A percentile compares a stretch with the other conserved stretches of the same genome.
phyloP scores from a whole-genome alignment of 2,888 invertebrate species.

The Rhagonycha lutea region DNA sequence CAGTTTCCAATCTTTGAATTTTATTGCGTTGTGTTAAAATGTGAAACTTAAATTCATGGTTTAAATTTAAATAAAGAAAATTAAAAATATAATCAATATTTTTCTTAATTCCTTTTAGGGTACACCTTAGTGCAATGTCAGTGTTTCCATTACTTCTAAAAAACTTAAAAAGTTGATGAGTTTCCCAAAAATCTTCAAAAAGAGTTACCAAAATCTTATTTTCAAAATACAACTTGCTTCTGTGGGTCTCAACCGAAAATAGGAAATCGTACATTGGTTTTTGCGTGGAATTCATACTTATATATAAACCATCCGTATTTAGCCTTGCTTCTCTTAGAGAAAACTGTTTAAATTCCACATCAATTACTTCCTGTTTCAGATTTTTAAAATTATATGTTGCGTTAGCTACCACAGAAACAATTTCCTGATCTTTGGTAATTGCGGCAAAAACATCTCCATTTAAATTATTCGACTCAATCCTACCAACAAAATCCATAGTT shows the following conservation, averaged over 20 bases:
- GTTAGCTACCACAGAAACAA: slow-evolving; percentile 11
- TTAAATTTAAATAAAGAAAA: slow-evolving; percentile 25
- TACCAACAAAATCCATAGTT: slow-evolving; percentile 16
- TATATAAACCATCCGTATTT: slow-evolving; percentile 19
- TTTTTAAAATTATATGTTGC: slow-evolving; percentile 21
- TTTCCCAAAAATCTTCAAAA: slow-evolving; percentile 33
- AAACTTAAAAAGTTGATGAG: slow-evolving; percentile 33
- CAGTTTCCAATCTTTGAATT: slow-evolving; percentile 29
- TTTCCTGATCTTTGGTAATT: slow-evolving; percentile 13
- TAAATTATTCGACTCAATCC: slow-evolving; percentile 25
- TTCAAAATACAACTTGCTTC: slow-evolving; percentile 32
- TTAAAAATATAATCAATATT: slow-evolving; percentile 31
- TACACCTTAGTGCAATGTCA: slow-evolving; percentile 28
- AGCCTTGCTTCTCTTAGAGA: slow-evolving; percentile 8
- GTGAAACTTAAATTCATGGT: slow-evolving; percentile 19
- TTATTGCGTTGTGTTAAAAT: slow-evolving; percentile 31
- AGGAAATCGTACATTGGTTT: slow-evolving; percentile 31
- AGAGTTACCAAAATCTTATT: slow-evolving; percentile 23
- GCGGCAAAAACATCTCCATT: slow-evolving; percentile 26
- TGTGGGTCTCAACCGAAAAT: slow-evolving; percentile 25
- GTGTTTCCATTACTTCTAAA: slow-evolving; percentile 3
- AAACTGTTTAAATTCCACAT: slow-evolving; percentile 15
- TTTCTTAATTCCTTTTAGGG: slow-evolving; percentile 30
- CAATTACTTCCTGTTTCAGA: slow-evolving; percentile 14
- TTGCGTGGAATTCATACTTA: slow-evolving; percentile 24